Evolutionary conservation across 2,113 vertebrate genomes (phyloP), one percentile per base, ranked within the genome.

Genomic region (Actinemys pallida): DNA sequence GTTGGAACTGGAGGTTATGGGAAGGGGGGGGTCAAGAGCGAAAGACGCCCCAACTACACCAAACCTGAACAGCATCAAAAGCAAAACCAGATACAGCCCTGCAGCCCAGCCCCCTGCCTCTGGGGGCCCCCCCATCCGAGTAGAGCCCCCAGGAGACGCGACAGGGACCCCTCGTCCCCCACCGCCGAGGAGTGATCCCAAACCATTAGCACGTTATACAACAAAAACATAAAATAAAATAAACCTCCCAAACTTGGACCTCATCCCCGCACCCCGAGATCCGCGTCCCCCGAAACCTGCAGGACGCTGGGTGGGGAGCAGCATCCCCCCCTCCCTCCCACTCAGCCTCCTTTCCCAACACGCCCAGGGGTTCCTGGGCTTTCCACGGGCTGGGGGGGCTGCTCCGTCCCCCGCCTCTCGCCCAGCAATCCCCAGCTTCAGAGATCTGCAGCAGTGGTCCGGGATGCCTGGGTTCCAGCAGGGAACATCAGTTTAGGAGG

Each of bases 201-300:
- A 87, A 45, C 80, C 83, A 82, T 85, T 81, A 90, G 87, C 92
- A 47, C 35, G 82, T 90, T 89, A 86, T 86, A 90, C 83, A 93
- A 96, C 95, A 96, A 95, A 97, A 96, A 95, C 85, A 93, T 47
- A 19, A 87, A 84, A 88, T 50, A 75, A 79, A 79, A 79, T 72
- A 72, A 31, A 6, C 29, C 78, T 54, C 39, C 52, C 50, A 72
- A 42, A n/a, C 53, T 49, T 49, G 45, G 49, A 31, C 45, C 42
- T 75, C 56, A 10, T 22, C 47, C 45, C 72, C 72, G 14, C 27
- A 13, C 31, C 50, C 69, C 47, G 31, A 27, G 52, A 69, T 42
- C 52, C 56, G 65, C 76, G 57, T 83, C 83, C 90, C 27, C 54
- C 42, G 16, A 75, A 72, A 89, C 62, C 16, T 69, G 62, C 62